phyloP scores from a whole-genome alignment of 2,113 vertebrate genomes.

The Poeciliopsis prolifica region DNA sequence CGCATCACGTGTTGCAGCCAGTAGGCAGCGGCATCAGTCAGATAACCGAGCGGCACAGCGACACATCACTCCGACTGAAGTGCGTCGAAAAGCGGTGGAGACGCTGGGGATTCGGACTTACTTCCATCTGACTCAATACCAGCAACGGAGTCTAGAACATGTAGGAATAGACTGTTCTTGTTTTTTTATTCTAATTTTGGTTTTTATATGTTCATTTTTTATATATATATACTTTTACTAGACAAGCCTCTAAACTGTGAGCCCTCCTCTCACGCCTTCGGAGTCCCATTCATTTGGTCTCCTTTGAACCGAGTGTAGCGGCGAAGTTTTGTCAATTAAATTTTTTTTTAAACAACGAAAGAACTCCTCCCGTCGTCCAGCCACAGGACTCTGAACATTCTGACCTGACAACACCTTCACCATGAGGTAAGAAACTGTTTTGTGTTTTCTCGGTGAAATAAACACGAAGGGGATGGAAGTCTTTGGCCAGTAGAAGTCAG shows the following conservation, averaged over 20 bases:
- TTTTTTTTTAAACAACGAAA: constrained; percentile 37
- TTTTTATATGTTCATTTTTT: constrained; percentile 25
- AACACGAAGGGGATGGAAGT: constrained; percentile 17
- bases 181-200: constrained; percentile 34
- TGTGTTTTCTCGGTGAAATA: not conserved
- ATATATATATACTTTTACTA: constrained; percentile 50
- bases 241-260: constrained; percentile 49
- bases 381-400: constrained; percentile 10
- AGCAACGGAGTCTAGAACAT: constrained; percentile 55
- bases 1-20: constrained; percentile 43
- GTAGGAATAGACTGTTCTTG: constrained; percentile 54
- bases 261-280: constrained; percentile 27
- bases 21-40: constrained; percentile 44
- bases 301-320: constrained; percentile 38
- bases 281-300: constrained; percentile 57
- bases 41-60: constrained; percentile 61
- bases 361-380: constrained; percentile 9
- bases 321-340: constrained; percentile 57
- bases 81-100: constrained; percentile 4
- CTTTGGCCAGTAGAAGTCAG: too few relatives aligned
- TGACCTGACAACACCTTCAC: constrained; percentile 34
- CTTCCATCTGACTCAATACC: constrained; percentile 7
- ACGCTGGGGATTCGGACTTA: not conserved
- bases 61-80: constrained; percentile 53
- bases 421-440: constrained; percentile 77